Conservation (phyloP, 2,113 vertebrate genomes). For the Embiotoca jacksoni region DNA sequence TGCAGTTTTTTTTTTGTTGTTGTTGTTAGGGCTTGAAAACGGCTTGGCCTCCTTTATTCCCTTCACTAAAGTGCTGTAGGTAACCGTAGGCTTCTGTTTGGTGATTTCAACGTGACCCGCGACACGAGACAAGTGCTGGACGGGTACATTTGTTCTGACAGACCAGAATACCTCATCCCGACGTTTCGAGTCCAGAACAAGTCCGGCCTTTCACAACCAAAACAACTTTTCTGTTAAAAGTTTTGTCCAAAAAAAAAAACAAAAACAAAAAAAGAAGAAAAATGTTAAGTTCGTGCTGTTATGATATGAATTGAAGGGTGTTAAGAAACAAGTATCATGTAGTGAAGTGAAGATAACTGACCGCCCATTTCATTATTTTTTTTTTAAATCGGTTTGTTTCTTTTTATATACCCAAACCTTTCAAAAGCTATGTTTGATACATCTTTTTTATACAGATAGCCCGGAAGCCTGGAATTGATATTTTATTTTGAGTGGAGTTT, state of each 20-base stretch:
- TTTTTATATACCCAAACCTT: constrained; percentile 72
- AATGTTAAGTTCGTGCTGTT: constrained; percentile 40
- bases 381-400: constrained; percentile 32
- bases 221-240: constrained; percentile 17
- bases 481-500: constrained; percentile 68
- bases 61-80: constrained; percentile 1
- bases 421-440: constrained; percentile 74
- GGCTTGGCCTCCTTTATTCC: constrained; percentile 4
- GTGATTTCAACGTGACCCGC: constrained; percentile 11
- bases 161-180: constrained; percentile 63
- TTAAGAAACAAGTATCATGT: constrained; percentile 37
- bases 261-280: not conserved
- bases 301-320: constrained; percentile 23
- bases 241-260: not conserved
- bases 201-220: constrained; percentile 44
- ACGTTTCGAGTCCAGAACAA: constrained; percentile 24
- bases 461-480: constrained; percentile 66
- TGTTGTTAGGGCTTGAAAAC: not conserved
- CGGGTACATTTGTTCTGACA: constrained; percentile 32
- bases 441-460: constrained; percentile 78
- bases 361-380: constrained; percentile 55
- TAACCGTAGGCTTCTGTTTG: not conserved
- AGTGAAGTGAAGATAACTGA: constrained; percentile 30
- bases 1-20: not conserved
- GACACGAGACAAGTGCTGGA: constrained; percentile 21